These are phyloP conservation scores for Echinops telfairi DNA, from an alignment of 2,113 vertebrate genomes.

Conservation along the genomic window DNA sequence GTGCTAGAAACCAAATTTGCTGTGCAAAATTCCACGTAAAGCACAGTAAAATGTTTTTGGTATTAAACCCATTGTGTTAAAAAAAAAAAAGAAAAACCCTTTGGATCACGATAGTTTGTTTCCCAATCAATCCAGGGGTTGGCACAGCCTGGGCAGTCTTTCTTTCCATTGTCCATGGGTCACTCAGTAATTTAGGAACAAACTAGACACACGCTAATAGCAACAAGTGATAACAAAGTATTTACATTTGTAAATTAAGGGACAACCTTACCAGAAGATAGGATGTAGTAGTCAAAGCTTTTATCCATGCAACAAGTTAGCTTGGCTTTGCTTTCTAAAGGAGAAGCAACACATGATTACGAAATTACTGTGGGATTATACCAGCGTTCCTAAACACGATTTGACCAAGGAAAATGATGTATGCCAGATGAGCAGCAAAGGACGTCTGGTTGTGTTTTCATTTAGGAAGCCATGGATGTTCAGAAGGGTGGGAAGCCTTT, in stretches of 20 bases:
- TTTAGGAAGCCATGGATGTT: neutral
- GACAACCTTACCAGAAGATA: neutral
- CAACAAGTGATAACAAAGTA: neutral
- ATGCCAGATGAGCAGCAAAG: neutral
- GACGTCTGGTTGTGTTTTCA: conserved; percentile 15
- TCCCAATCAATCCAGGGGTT: neutral
- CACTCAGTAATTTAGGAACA: neutral
- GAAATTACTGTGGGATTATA: conserved; percentile 8
- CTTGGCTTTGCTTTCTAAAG: too few relatives aligned
- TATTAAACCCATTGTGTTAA: too few relatives aligned
- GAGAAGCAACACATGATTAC: conserved; percentile 23
- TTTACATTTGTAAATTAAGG: neutral
- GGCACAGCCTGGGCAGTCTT: neutral
- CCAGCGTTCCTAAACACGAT: conserved; percentile 51
- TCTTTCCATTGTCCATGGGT: neutral
- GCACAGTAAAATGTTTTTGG: too few relatives aligned
- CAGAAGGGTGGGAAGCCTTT: neutral
- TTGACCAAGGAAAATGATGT: conserved; percentile 44
- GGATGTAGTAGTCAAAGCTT: neutral
- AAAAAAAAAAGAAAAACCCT: neutral
- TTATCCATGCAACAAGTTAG: neutral
- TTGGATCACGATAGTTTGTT: neutral
- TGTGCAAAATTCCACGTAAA: neutral
- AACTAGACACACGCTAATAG: neutral
- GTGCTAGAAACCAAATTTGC: neutral